phyloP scores from a whole-genome alignment of 2,888 invertebrate genomes.

The Dusona sp. region DNA sequence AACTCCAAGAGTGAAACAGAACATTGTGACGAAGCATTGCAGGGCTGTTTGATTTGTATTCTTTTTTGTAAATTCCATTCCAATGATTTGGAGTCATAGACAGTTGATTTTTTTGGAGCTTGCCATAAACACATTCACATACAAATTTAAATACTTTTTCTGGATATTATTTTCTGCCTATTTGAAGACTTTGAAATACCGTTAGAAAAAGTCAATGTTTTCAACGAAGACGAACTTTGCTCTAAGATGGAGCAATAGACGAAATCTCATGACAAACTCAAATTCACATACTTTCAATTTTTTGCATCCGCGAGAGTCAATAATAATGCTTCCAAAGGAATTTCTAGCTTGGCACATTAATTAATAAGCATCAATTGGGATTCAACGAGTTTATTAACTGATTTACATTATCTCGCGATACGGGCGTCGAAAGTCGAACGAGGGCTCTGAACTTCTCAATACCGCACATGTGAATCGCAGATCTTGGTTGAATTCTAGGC shows the following conservation, averaged over 20 bases:
- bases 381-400: background rate
- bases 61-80: background rate
- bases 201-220: too few species aligned
- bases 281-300: background rate
- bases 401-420: slow-evolving; percentile 4
- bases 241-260: too few species aligned
- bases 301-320: background rate
- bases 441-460: slow-evolving; percentile 33
- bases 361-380: background rate
- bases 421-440: slow-evolving; percentile 1
- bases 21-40: background rate
- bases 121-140: background rate
- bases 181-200: too few species aligned
- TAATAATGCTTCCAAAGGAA: background rate
- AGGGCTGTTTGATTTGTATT: background rate
- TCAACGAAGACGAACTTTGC: too few species aligned
- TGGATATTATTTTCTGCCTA: too few species aligned
- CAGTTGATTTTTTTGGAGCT: background rate
- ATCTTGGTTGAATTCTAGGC: slow-evolving; percentile 33
- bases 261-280: background rate
- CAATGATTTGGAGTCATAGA: background rate
- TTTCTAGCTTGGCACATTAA: background rate
- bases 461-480: slow-evolving; percentile 15
- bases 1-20: background rate
- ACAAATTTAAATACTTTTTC: background rate